These are phyloP conservation scores for Pseudochromis fuscus DNA, from an alignment of 2,797 vertebrate genomes.

Conservation along the genomic window DNA sequence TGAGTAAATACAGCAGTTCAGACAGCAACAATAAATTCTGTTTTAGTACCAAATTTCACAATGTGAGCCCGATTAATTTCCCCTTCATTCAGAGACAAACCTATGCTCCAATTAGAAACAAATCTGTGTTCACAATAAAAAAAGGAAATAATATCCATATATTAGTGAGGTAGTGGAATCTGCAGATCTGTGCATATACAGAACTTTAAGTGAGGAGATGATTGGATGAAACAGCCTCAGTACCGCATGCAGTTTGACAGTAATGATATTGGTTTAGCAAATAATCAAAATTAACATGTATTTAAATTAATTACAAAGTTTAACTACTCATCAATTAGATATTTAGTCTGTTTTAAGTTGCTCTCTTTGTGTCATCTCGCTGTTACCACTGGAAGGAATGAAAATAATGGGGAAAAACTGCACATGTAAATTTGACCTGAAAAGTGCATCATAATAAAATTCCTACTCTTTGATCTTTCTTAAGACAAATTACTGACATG, in stretches of 20 bases:
- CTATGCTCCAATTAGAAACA: background rate
- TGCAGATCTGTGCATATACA: slow-evolving; percentile 16
- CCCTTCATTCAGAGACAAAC: background rate
- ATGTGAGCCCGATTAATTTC: background rate
- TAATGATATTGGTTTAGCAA: background rate
- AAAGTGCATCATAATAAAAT: background rate
- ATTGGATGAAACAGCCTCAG: background rate
- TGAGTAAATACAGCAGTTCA: background rate
- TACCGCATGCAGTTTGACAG: background rate
- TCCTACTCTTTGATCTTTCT: slow-evolving; percentile 10
- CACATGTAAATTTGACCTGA: too few relatives aligned
- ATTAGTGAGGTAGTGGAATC: slow-evolving; percentile 50
- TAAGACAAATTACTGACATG: background rate
- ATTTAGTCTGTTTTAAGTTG: slow-evolving; percentile 11
- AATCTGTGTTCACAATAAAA: background rate
- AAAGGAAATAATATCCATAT: slow-evolving; percentile 2
- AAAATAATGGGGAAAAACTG: too few relatives aligned
- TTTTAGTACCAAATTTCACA: background rate
- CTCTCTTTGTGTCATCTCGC: background rate
- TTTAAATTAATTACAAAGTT: background rate
- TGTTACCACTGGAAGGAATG: too few relatives aligned
- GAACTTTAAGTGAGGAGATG: background rate
- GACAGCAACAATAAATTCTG: background rate
- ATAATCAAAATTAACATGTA: background rate
- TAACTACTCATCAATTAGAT: slow-evolving; percentile 5